Conservation (phyloP, 53 echinoderm and acorn worm species). For the Zoroaster sp. region DNA sequence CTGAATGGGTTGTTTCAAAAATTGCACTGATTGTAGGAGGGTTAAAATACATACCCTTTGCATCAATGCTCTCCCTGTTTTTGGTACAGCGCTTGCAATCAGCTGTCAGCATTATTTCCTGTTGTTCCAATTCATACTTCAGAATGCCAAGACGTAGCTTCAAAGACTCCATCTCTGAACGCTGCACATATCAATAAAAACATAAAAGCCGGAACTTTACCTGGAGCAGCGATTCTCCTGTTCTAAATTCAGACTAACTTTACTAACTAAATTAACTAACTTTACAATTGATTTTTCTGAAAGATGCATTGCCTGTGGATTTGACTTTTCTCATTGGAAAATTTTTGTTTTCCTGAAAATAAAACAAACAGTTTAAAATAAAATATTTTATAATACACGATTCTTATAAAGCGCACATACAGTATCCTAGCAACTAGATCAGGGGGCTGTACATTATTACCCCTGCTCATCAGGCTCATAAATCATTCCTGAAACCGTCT, state of each 20-base stretch:
- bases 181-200: conserved; percentile 20
- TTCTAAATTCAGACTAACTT: neutral
- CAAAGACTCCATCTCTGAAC: conserved; percentile 70
- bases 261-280: neutral
- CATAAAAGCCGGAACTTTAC: neutral
- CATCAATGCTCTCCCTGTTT: conserved; percentile 30
- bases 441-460: no score
- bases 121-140: conserved; percentile 65
- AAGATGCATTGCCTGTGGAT: neutral
- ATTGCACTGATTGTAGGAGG: no score
- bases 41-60: no score
- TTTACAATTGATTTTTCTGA: neutral
- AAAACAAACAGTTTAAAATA: neutral
- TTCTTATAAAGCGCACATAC: no score
- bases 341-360: neutral
- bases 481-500: no score
- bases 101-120: conserved; percentile 38
- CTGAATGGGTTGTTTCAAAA: no score
- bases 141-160: conserved; percentile 64
- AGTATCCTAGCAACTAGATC: no score
- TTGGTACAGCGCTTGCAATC: conserved; percentile 53
- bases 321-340: neutral
- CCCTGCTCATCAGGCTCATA: no score
- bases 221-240: neutral
- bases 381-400: no score